A percentile compares a stretch with the other conserved stretches of the same genome.
Evolutionary conservation across 2,888 invertebrate species (phyloP).

Genomic region (Orchesellides sinensis): DNA sequence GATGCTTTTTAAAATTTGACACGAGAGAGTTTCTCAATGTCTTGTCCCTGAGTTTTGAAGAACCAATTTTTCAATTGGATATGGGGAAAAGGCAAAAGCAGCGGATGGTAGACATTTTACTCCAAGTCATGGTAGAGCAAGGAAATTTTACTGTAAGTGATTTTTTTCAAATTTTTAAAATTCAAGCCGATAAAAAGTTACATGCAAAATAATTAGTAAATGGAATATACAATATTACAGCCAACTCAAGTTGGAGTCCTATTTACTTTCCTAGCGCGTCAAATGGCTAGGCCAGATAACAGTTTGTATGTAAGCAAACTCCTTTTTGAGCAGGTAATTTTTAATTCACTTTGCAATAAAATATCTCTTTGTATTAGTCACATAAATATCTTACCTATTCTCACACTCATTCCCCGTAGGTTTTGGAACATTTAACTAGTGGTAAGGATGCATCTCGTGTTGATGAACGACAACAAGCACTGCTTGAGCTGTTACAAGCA

Average conservation of each 20-base stretch:
- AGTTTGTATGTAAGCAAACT: slow-evolving; percentile 78
- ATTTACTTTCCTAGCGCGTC: slow-evolving; percentile 83
- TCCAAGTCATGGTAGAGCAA: slow-evolving; percentile 84
- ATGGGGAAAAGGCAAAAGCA: slow-evolving; percentile 85
- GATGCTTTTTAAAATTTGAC: slow-evolving; percentile 88
- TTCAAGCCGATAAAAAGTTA: slow-evolving; percentile 7
- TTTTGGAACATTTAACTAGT: slow-evolving; percentile 74
- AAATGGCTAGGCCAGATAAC: slow-evolving; percentile 80
- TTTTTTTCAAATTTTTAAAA: slow-evolving; percentile 11
- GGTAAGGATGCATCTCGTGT: slow-evolving; percentile 69
- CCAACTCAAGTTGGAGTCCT: slow-evolving; percentile 82
- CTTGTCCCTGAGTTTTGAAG: slow-evolving; percentile 89
- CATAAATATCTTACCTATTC: too few species aligned
- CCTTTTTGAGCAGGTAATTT: slow-evolving; percentile 81
- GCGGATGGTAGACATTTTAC: slow-evolving; percentile 86
- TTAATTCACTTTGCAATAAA: not conserved
- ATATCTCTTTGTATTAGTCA: too few species aligned
- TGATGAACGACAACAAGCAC: slow-evolving; percentile 85
- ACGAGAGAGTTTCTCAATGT: slow-evolving; percentile 91
- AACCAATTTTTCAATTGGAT: slow-evolving; percentile 86
- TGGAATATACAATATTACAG: slow-evolving; percentile 76
- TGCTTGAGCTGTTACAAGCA: slow-evolving; percentile 83
- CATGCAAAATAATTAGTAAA: not conserved
- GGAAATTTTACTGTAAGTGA: slow-evolving; percentile 82
- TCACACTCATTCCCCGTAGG: slow-evolving; percentile 52